Evolutionary conservation across 1,140 invertebrate genomes (phyloP).

Genomic region (Palaemon carinicauda): DNA sequence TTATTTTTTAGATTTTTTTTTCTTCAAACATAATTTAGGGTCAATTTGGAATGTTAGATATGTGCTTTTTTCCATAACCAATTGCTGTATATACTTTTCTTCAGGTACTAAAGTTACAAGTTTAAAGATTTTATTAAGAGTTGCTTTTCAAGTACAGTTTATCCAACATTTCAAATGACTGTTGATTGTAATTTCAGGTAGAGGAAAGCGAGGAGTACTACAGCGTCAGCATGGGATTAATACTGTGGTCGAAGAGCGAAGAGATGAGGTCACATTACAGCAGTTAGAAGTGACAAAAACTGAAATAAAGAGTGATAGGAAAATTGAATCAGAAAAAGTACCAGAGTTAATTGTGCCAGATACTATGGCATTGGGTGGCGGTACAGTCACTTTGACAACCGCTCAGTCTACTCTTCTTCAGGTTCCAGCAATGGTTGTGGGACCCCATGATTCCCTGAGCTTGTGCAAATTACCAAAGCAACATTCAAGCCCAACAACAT

Average conservation of each 20-base stretch:
- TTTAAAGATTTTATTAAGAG: too few relatives aligned
- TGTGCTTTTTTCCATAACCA: too few relatives aligned
- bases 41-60: too few relatives aligned
- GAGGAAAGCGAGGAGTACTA: constrained; percentile 70
- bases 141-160: too few relatives aligned
- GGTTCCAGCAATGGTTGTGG: constrained; percentile 55
- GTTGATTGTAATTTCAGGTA: constrained; percentile 24
- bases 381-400: constrained; percentile 17
- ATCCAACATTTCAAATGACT: not conserved
- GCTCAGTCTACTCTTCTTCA: constrained; percentile 38
- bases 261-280: not conserved
- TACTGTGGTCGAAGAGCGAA: constrained; percentile 63
- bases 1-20: too few relatives aligned
- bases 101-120: too few relatives aligned
- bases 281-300: not conserved
- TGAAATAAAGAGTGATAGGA: constrained; percentile 9
- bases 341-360: constrained; percentile 67
- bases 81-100: too few relatives aligned
- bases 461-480: constrained; percentile 45
- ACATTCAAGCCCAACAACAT: constrained; percentile 59
- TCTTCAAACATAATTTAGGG: too few relatives aligned
- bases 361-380: constrained; percentile 62
- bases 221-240: constrained; percentile 74
- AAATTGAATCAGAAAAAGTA: not conserved
- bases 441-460: constrained; percentile 3